Evolutionary conservation across 1,140 invertebrate genomes (phyloP).

Genomic region (Drosophila obscura): DNA sequence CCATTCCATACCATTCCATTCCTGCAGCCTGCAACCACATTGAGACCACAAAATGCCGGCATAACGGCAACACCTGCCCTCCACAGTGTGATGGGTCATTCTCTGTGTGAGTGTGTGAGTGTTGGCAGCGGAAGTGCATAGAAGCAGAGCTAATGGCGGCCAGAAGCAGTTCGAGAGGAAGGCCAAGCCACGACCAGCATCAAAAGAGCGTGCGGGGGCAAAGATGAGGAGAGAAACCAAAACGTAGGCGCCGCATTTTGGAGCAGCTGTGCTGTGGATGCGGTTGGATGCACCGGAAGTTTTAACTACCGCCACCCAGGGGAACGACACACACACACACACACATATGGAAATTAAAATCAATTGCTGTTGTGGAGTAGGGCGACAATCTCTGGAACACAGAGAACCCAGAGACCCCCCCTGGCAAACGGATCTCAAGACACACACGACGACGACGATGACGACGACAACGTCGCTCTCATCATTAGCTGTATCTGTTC

Average conservation of each 20-base stretch:
- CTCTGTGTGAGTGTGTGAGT: constrained; percentile 19
- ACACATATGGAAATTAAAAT: constrained; percentile 50
- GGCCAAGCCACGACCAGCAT: constrained; percentile 6
- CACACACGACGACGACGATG: constrained; percentile 32
- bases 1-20: constrained; percentile 2
- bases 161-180: constrained; percentile 6
- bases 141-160: constrained; percentile 51
- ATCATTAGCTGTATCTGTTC: constrained; percentile 29
- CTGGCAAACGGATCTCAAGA: constrained; percentile 26
- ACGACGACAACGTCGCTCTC: constrained; percentile 35
- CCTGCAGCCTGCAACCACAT: constrained; percentile 20
- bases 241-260: constrained; percentile 55
- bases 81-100: constrained; percentile 6
- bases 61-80: constrained; percentile 69
- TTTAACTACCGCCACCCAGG: constrained; percentile 53
- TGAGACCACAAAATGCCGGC: constrained; percentile 46
- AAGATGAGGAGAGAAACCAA: not conserved
- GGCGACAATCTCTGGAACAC: not conserved
- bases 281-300: constrained; percentile 69
- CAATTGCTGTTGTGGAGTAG: constrained; percentile 40
- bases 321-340: not conserved
- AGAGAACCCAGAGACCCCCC: not conserved
- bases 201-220: not conserved
- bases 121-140: constrained; percentile 58
- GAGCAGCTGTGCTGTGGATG: constrained; percentile 66